Conservation (phyloP, 23 tunicate genomes). For the Ascidia mentula region DNA sequence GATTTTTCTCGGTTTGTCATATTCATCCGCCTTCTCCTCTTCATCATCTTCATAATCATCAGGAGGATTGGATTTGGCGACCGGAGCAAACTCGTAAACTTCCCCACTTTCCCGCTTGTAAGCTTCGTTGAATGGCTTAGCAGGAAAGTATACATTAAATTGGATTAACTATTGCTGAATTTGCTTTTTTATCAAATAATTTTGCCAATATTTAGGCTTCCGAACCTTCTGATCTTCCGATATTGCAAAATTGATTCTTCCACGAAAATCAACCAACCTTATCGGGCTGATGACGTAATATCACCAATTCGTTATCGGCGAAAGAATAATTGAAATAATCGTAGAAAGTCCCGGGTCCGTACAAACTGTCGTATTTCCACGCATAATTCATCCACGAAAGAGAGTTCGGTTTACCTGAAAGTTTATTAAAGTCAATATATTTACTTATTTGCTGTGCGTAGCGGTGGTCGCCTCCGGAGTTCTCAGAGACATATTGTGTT, state of each 20-base stretch:
- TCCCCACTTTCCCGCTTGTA: slow-evolving; percentile 10
- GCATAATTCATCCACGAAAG: slow-evolving; percentile 81
- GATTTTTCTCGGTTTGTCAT: neutral
- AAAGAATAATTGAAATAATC: slow-evolving; percentile 34
- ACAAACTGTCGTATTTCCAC: slow-evolving; percentile 50
- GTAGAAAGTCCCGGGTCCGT: slow-evolving; percentile 61
- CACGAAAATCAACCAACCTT: no score
- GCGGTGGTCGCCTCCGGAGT: no score
- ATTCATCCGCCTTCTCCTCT: slow-evolving; percentile 16
- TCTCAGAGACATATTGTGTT: no score
- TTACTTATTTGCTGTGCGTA: no score
- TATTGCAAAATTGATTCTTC: no score
- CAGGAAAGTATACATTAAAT: no score
- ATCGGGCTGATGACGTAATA: slow-evolving; percentile 58
- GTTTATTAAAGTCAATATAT: no score
- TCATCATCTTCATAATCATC: no score
- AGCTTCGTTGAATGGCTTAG: slow-evolving; percentile 25
- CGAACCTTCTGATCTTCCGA: no score
- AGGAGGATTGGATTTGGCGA: slow-evolving; percentile 32
- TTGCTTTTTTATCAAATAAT: no score
- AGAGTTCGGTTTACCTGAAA: slow-evolving; percentile 51
- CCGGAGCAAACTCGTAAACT: slow-evolving; percentile 12
- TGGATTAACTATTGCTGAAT: no score
- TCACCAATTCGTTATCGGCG: slow-evolving; percentile 38
- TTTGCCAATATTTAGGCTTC: no score